A percentile compares a stretch with the other conserved stretches of the same genome.
phyloP scores from a whole-genome alignment of 2,113 vertebrate genomes.

The Rhinoderma darwinii region DNA sequence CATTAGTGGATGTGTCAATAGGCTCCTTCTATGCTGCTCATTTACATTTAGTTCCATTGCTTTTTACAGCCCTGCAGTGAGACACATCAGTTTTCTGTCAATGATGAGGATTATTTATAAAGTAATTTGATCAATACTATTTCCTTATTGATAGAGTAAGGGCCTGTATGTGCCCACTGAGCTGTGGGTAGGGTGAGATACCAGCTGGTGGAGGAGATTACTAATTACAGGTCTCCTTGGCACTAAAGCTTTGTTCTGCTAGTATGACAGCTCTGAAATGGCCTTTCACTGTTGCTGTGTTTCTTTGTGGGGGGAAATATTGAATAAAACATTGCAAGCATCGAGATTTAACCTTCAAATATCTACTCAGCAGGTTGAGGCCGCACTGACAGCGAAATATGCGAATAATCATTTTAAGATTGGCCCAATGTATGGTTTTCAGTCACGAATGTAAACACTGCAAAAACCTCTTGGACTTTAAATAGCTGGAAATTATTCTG shows the following conservation, averaged over 20 bases:
- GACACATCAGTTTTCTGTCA: not conserved
- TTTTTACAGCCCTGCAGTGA: not conserved
- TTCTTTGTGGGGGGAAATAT: slow-evolving; percentile 13
- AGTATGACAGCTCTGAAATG: slow-evolving; percentile 39
- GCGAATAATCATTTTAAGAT: not conserved
- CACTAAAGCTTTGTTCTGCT: slow-evolving; percentile 11
- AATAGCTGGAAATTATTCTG: too few species aligned
- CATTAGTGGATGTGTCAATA: slow-evolving; percentile 1
- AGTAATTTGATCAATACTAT: not conserved
- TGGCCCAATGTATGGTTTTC: slow-evolving; percentile 6
- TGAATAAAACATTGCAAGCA: slow-evolving; percentile 42
- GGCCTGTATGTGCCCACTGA: not conserved
- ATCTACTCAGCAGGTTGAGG: slow-evolving; percentile 28
- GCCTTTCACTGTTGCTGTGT: slow-evolving; percentile 34
- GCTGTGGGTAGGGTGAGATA: slow-evolving; percentile 3
- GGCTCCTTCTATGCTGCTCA: not conserved
- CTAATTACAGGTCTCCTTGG: slow-evolving; percentile 35
- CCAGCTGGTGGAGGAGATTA: slow-evolving; percentile 42
- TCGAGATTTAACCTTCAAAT: slow-evolving; percentile 49
- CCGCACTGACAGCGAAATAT: slow-evolving; percentile 1
- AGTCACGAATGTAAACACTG: not conserved
- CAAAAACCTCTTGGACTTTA: not conserved
- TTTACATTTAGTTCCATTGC: slow-evolving; percentile 1
- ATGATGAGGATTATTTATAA: not conserved
- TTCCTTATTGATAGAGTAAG: not conserved